Evolutionary conservation across 2,113 vertebrate genomes (phyloP), one percentile per base, ranked within the genome.

Genomic region (Pelusios castaneus): DNA sequence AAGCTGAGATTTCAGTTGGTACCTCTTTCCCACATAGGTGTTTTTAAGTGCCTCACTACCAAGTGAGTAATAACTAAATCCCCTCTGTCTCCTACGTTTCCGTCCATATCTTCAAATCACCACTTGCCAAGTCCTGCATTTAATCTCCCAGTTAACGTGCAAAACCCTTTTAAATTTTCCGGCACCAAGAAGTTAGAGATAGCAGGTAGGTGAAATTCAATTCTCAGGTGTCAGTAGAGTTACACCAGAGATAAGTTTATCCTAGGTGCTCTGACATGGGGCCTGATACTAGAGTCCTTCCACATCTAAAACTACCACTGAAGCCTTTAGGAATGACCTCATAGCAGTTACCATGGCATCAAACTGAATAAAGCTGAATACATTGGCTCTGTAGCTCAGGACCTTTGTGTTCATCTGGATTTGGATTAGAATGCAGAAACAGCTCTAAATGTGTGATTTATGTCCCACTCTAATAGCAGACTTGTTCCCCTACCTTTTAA

Each of bases 71-170:
- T 4, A 86, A 31, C n/a, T 82, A 95, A 88, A 75, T 9, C 3
- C 5, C 24, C 45, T 75, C 34, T 13, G 31, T 52, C 19, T 22
- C n/a, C 41, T 22, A 4, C 3, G 22, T 19, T 29, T 79, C 22
- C 45, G 27, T 85, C 67, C 87, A 78, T 49, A 90, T 67, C 27
- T 38, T 75, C 54, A 89, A 81, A 22, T 25, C 47, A 88, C 9
- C 47, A 38, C 38, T 54, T 60, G 31, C 47, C 11, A 5, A 0
- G 2, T 38, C 7, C 49, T 81, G 78, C 24, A 8, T 84, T n/a
- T 84, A 47, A 5, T 76, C 63, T 60, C 56, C 52, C 38, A 78
- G 29, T 45, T n/a, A 89, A 77, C 9, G 80, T 78, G 81, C 21
- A 60, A 34, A 43, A 77, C 8, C 52, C 38, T 19, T 91, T 67